Conservation (phyloP, 2,113 vertebrate genomes). For the Elephas maximus region DNA sequence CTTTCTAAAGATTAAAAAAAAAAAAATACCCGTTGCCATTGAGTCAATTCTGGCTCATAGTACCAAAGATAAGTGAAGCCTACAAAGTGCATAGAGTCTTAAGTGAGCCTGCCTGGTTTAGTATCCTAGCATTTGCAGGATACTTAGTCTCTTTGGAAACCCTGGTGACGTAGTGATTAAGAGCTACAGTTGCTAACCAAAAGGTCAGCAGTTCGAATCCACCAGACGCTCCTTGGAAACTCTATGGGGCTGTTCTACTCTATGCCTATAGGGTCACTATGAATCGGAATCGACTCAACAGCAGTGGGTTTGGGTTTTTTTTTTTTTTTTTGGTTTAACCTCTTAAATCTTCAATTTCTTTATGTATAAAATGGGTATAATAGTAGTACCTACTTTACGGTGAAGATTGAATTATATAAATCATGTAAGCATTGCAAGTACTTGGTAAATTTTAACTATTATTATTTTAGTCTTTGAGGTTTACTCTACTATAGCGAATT, state of each 20-base stretch:
- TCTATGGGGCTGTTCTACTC: too few species aligned
- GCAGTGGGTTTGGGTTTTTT: too few species aligned
- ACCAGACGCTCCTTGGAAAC: too few species aligned
- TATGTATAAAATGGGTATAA: neutral
- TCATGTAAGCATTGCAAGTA: neutral
- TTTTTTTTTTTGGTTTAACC: too few species aligned
- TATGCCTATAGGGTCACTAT: too few species aligned
- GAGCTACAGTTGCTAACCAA: too few species aligned
- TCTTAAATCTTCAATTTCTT: neutral
- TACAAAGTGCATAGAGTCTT: neutral
- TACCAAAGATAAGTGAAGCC: neutral
- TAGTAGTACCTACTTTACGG: neutral
- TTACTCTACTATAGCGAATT: neutral
- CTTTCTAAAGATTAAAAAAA: neutral
- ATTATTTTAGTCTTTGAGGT: neutral
- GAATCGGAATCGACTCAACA: too few species aligned
- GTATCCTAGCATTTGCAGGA: neutral
- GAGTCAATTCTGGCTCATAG: too few species aligned
- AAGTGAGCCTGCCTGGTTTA: neutral
- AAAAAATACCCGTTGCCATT: too few species aligned
- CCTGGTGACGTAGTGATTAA: too few species aligned
- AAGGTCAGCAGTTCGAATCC: too few species aligned
- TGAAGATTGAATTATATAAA: neutral
- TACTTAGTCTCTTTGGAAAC: too few species aligned
- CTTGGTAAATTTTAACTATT: slow-evolving; percentile 2